Conservation (phyloP, 2,113 vertebrate genomes). For the Bufo gargarizans region DNA sequence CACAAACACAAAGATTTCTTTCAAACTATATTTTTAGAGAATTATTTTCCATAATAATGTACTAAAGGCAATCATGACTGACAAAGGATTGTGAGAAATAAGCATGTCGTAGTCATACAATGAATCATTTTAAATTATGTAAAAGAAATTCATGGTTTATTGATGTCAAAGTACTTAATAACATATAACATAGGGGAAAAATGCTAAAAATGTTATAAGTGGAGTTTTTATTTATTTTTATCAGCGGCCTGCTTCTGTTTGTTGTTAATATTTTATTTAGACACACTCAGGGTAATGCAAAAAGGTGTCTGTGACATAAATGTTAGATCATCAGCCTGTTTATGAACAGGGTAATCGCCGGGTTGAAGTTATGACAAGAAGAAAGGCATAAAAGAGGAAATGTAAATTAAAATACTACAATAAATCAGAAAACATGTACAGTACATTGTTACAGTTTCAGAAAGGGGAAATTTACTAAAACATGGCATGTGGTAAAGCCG, state of each 20-base stretch:
- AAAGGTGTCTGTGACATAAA: conserved; percentile 31
- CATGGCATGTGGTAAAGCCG: not conserved
- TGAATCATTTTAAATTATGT: conserved; percentile 52
- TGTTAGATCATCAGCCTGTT: conserved; percentile 21
- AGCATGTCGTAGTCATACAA: conserved; percentile 38
- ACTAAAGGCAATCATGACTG: conserved; percentile 27
- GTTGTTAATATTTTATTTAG: conserved; percentile 48
- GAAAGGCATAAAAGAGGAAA: conserved; percentile 5
- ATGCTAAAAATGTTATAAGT: conserved; percentile 33
- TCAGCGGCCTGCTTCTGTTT: conserved; percentile 31
- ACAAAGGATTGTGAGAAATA: conserved; percentile 45
- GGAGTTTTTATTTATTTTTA: conserved; percentile 14
- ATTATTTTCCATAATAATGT: conserved; percentile 48
- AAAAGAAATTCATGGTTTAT: conserved; percentile 52
- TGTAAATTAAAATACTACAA: conserved; percentile 10
- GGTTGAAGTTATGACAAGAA: not conserved
- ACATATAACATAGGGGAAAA: conserved; percentile 30
- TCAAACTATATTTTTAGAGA: conserved; percentile 25
- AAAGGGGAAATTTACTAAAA: not conserved
- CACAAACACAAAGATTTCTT: conserved; percentile 20
- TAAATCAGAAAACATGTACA: not conserved
- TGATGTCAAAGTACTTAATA: conserved; percentile 44
- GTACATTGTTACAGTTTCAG: not conserved
- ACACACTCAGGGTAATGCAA: conserved; percentile 33
- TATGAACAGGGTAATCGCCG: conserved; percentile 14